Evolutionary conservation across 1,140 invertebrate species (phyloP), one percentile per base, ranked within the genome.

Genomic region (Cydia splendana): DNA sequence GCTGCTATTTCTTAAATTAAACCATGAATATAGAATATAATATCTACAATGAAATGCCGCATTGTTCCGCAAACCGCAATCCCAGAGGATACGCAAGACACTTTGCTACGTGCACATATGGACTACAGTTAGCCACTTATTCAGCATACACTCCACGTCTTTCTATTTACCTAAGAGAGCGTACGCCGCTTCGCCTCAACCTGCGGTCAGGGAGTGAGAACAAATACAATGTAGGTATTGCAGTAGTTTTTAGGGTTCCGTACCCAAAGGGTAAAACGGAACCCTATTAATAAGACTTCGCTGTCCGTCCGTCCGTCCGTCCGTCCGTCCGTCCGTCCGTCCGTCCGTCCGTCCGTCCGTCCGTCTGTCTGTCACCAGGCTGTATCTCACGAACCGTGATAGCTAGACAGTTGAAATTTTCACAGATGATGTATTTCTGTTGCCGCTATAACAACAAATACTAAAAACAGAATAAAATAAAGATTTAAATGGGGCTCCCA

Each of bases 91-190:
- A 62, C 57, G 57, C 10, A 12, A 62, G 20, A 62, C 20, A 62
- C 57, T 62, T 53, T n/a, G 20, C 57, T 62, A 62, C 57, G 57
- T 62, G 57, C 57, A 24, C 57, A 62, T 62, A 62, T 62, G 20
- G 57, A 24, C 18, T 62, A 62, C 57, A 62, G 57, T 62, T 62
- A 62, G 20, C 57, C 57, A 62, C 57, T 62, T 62, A 62, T 24
- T 24, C 57, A 5, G 57, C 18, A 62, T 62, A 24, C 57, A 24
- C 57, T 24, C 20, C 57, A 62, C 57, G 57, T 62, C 51, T 62
- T 62, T 62, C 20, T 24, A 24, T 62, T 62, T 62, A 24, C 20
- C 57, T 18, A 62, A 62, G 15, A 62, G 9, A 24, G 57, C 57
- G 18, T 5, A 2, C 20, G 57, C 57, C 20, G 57, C 10, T 24